Percentiles rank a stretch among this genome's conserved stretches.
These are phyloP conservation scores for Sesia bembeciformis DNA, from an alignment of 2,888 invertebrate genomes.

Conservation along the genomic window DNA sequence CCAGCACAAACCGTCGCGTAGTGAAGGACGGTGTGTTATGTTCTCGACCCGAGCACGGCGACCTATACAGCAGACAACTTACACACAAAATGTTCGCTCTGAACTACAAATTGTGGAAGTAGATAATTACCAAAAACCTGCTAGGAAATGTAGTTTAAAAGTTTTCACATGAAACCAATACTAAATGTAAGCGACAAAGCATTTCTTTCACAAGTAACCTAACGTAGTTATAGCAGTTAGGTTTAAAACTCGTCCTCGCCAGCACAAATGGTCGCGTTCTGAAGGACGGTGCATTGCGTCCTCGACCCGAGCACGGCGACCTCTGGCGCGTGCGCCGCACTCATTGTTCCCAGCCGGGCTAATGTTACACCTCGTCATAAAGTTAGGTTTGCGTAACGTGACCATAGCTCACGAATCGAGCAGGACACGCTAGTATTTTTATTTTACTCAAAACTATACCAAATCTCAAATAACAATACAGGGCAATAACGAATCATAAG, in stretches of 20 bases:
- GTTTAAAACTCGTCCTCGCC: neutral
- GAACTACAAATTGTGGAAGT: too few species aligned
- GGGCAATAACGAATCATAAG: too few species aligned
- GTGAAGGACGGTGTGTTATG: constrained; percentile 49
- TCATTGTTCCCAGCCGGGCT: constrained; percentile 17
- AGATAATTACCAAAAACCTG: too few species aligned
- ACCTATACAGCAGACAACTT: constrained; percentile 29
- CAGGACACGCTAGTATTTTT: neutral
- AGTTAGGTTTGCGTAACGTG: constrained; percentile 12
- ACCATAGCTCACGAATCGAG: neutral
- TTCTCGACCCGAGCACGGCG: constrained; percentile 39
- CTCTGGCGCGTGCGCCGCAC: constrained; percentile 23
- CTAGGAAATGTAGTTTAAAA: too few species aligned
- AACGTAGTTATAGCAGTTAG: neutral
- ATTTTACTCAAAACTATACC: neutral
- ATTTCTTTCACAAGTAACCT: too few species aligned
- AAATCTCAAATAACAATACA: too few species aligned
- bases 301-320: constrained; percentile 44
- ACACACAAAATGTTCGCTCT: neutral
- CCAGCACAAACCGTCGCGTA: neutral
- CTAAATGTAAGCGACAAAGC: too few species aligned
- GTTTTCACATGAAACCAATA: too few species aligned
- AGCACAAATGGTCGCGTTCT: constrained; percentile 5
- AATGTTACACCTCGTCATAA: constrained; percentile 45
- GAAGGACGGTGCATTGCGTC: constrained; percentile 49